These are phyloP conservation scores for Neofelis nebulosa DNA, from an alignment of 2,113 vertebrate species.

Conservation along the genomic window DNA sequence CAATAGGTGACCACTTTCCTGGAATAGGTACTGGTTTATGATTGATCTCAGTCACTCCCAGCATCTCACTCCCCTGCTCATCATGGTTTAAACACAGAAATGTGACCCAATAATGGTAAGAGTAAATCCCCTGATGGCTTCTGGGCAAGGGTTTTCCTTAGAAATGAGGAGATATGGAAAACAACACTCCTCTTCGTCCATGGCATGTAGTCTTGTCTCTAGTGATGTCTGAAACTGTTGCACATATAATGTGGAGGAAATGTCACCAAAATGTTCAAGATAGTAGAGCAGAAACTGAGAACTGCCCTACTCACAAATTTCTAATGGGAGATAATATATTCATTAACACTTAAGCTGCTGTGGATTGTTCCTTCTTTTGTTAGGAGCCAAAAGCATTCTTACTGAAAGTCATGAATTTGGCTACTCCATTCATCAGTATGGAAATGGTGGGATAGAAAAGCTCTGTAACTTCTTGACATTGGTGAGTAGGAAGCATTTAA, in stretches of 20 bases:
- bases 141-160: not conserved
- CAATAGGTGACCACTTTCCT: not conserved
- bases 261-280: not conserved
- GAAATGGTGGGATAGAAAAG: not conserved
- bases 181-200: not conserved
- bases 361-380: not conserved
- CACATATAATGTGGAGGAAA: not conserved
- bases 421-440: not conserved
- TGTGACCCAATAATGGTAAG: not conserved
- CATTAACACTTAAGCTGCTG: not conserved
- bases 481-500: not conserved
- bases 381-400: not conserved
- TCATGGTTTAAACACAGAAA: not conserved
- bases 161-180: not conserved
- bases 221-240: not conserved
- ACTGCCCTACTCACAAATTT: not conserved
- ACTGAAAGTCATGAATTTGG: not conserved
- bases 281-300: not conserved
- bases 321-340: not conserved
- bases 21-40: not conserved
- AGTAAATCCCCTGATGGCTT: not conserved
- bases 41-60: not conserved
- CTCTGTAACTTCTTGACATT: not conserved
- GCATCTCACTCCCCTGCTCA: not conserved
- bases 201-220: not conserved